Evolutionary conservation across 2,113 vertebrate species (phyloP), one percentile per base, ranked within the genome.

Genomic region (Empidonax traillii): DNA sequence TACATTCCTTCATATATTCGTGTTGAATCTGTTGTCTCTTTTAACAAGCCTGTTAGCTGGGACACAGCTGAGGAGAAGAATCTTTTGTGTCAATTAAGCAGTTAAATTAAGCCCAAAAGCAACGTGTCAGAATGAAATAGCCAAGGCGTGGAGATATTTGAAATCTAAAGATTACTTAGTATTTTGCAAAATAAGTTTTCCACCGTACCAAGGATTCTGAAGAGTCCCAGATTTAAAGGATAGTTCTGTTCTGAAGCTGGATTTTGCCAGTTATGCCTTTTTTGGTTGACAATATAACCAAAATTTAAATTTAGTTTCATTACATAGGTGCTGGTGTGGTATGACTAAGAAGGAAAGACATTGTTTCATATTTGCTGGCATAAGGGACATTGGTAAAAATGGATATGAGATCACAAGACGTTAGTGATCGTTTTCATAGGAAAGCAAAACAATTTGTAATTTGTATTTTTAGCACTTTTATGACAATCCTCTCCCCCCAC

Each of bases 271-370:
- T 6, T 66, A 23, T 0, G 4, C 20, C 12, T 77, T 85, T 63
- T 91, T 51, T 62, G 73, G 39, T 76, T 86, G 63, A 80, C 53
- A 80, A 21, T 27, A 27, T 63, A 85, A 85, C 41, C 79, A 37
- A 83, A 73, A 65, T 81, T 92, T 84, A 96, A 85, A 51, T 96
- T 83, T 63, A 75, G 61, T 75, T 86, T 65, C 44, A 82, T 94
- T 87, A 46, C 53, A 41, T n/a, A 74, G 59, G 44, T 85, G 65
- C 44, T 75, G 72, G 35, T 55, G 63, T 47, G 41, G 18, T 90
- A 79, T 59, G 68, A 77, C 59, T 59, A 10, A 80, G 67, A 93
- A 91, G 41, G 63, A 79, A 93, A 94, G 49, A 33, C 68, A 80
- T 77, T 63, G 55, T 91, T 88, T 96, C 56, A 35, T 53, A 37